Base-by-base conservation (phyloP, 2,888 invertebrate genomes). In the Deilephila elpenor region DNA sequence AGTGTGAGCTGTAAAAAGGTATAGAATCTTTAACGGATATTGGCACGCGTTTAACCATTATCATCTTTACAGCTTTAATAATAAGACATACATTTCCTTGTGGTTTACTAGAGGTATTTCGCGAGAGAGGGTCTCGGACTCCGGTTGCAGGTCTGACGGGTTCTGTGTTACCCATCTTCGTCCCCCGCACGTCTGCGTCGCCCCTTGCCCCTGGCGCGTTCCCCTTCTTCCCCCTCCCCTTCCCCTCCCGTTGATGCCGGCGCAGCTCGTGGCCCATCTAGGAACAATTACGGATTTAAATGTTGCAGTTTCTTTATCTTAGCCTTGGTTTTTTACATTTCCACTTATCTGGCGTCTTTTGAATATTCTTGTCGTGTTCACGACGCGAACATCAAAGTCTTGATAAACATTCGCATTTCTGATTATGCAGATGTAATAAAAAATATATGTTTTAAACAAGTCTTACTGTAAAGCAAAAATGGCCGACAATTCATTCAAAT, bases 71-170 rank as follows among this genome's bases (percentile, higher is more conserved):
- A 3, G 0, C 0, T 2, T 25, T 20, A 0, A 0, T 0, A 0
- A 71, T 84, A 87, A 76, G 76, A 81, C 80, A 77, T 67, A 79
- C 78, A 84, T 71, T 86, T 19, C 75, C 51, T 80, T 79, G 78
- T 37, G 53, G 74, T 73, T 60, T 4, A 51, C 73, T 74, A 74
- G 37, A 75, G 87, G 90, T 87, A 93, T 93, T 93, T 93, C 89
- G 93, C 93, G 90, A 91, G 88, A 85, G 82, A 85, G 85, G 81
- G 84, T 82, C 88, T 77, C 87, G 84, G 87, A 83, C 85, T 85
- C 85, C 86, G 86, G 87, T 83, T 88, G 91, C 92, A 91, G 90
- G 93, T 93, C 87, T 87, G 92, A 93, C 93, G 85, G 93, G 93
- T 92, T 93, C 93, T 90, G 93, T 93, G 93, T 93, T 93, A 93